Percentiles rank a stretch among this genome's conserved stretches.
Conservation (phyloP, 2,113 vertebrate genomes). For the Megalops atlanticus region DNA sequence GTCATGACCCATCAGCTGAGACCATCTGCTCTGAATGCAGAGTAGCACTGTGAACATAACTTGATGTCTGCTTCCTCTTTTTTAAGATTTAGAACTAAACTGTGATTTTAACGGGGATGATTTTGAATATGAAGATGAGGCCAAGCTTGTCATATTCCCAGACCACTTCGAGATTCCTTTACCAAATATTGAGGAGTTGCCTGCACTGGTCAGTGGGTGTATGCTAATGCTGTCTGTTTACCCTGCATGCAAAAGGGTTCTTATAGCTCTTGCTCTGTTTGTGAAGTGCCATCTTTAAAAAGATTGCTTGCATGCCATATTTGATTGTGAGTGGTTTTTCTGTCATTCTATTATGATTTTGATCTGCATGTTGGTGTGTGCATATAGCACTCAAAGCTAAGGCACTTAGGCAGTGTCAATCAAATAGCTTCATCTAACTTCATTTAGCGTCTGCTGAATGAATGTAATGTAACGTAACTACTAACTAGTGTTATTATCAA, state of each 20-base stretch:
- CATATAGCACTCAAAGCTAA: not conserved
- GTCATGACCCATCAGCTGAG: not conserved
- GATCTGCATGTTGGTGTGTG: not conserved
- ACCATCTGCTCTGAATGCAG: not conserved
- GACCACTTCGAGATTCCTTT: slow-evolving; percentile 98
- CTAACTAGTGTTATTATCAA: too few relatives aligned
- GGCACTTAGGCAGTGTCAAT: not conserved
- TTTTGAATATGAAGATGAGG: slow-evolving; percentile 96
- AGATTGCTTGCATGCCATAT: not conserved
- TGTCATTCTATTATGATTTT: not conserved
- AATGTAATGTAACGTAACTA: too few relatives aligned
- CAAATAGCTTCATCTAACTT: too few relatives aligned
- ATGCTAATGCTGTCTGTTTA: slow-evolving; percentile 41
- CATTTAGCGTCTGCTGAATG: too few relatives aligned
- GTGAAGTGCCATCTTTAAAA: not conserved
- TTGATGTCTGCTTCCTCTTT: slow-evolving; percentile 58
- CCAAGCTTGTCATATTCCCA: slow-evolving; percentile 96
- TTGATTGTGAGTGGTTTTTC: not conserved
- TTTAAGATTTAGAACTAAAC: slow-evolving; percentile 91
- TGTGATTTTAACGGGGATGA: slow-evolving; percentile 89
- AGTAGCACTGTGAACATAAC: slow-evolving; percentile 2
- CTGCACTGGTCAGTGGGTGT: slow-evolving; percentile 92
- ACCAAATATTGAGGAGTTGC: slow-evolving; percentile 98
- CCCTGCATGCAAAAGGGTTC: slow-evolving; percentile 44
- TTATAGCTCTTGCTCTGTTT: not conserved